phyloP scores from a whole-genome alignment of 2,113 vertebrate species.

The Anthoscopus minutus region DNA sequence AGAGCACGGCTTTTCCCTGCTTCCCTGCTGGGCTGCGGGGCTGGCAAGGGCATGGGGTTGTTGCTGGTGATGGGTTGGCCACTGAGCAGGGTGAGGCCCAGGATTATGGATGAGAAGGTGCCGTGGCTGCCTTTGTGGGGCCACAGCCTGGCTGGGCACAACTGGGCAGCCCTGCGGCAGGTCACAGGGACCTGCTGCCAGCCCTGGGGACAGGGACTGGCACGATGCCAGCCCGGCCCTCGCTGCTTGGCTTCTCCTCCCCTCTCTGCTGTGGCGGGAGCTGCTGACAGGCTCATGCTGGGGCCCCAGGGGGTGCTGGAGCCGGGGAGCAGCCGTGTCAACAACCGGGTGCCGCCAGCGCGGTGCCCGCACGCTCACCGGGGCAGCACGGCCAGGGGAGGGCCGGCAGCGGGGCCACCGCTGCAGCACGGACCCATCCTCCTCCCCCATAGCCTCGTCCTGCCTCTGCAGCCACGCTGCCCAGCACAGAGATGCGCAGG shows the following conservation, averaged over 20 bases:
- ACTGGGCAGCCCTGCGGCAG: neutral
- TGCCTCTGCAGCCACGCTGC: neutral
- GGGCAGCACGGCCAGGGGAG: neutral
- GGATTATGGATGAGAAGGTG: neutral
- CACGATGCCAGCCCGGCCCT: neutral
- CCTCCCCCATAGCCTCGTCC: rapidly evolving
- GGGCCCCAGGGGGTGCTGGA: neutral
- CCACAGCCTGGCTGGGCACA: neutral
- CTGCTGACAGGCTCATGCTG: neutral
- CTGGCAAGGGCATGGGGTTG: rapidly evolving
- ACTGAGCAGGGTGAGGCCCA: neutral
- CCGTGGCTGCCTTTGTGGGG: rapidly evolving
- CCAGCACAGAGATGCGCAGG: neutral
- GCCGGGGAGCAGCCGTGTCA: neutral
- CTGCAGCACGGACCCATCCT: neutral
- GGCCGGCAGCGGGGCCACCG: neutral
- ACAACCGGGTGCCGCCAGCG: neutral
- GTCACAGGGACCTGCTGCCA: neutral
- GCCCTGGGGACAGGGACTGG: neutral
- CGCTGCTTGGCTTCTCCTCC: neutral
- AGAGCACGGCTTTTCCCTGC: neutral
- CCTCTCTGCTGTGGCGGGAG: neutral
- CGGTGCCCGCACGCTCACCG: rapidly evolving
- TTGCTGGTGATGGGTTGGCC: neutral
- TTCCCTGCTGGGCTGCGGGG: rapidly evolving